Percentiles rank a stretch among this genome's conserved stretches.
Conservation (phyloP, 1,140 invertebrate genomes). For the Bombus superbus region DNA sequence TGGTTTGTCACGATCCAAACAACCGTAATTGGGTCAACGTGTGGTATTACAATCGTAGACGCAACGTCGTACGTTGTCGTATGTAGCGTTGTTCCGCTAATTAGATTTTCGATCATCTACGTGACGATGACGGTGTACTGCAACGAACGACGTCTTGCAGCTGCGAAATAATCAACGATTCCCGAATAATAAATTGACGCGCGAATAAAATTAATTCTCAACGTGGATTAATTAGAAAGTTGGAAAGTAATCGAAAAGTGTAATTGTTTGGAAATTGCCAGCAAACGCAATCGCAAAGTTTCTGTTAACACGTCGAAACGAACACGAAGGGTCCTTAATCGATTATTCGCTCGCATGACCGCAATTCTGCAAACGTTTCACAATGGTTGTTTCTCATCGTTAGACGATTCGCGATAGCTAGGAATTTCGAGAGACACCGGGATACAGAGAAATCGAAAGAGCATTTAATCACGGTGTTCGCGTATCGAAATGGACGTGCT, state of each 20-base stretch:
- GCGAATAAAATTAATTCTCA: not conserved
- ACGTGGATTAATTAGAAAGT: too few relatives aligned
- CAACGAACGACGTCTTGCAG: not conserved
- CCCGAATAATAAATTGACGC: not conserved
- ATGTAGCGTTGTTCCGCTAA: not conserved
- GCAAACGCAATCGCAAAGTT: not conserved
- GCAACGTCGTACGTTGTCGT: not conserved
- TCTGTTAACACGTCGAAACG: not conserved
- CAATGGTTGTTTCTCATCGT: not conserved
- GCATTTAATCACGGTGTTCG: conserved; percentile 4
- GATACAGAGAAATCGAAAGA: not conserved
- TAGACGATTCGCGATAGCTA: not conserved
- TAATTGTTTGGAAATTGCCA: not conserved
- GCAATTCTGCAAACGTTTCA: not conserved
- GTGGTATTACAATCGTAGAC: not conserved
- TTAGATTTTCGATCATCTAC: not conserved
- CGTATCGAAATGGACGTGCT: not conserved
- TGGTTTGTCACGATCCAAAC: not conserved
- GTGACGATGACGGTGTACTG: not conserved
- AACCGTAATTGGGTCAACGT: conserved; percentile 3
- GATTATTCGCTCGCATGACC: not conserved
- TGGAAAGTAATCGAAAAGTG: not conserved
- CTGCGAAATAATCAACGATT: too few relatives aligned
- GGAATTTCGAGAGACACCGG: not conserved
- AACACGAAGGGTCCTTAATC: not conserved